Conservation (phyloP, 2,888 invertebrate species). For the Timandra comae region DNA sequence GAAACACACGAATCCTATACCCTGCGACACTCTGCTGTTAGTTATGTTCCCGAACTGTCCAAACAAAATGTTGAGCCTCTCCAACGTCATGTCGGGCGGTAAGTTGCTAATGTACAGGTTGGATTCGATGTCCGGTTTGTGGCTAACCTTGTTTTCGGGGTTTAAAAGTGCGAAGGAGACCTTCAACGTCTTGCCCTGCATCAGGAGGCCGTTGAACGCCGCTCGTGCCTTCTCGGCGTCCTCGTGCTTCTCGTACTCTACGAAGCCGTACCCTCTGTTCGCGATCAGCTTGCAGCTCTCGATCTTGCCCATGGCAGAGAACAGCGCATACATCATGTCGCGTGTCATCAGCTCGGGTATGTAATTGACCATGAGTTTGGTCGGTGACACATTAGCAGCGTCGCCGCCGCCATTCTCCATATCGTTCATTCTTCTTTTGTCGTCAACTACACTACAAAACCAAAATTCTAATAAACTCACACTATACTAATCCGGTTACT, state of each 20-base stretch:
- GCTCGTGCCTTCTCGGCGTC: slow-evolving; percentile 73
- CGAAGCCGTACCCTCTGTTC: slow-evolving; percentile 72
- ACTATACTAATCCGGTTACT: slow-evolving; percentile 53
- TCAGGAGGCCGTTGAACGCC: slow-evolving; percentile 71
- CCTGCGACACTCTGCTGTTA: slow-evolving; percentile 71
- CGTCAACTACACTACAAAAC: slow-evolving; percentile 69
- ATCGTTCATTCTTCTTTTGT: slow-evolving; percentile 66
- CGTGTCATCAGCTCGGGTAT: slow-evolving; percentile 75
- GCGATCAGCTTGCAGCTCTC: slow-evolving; percentile 73
- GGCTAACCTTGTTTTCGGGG: slow-evolving; percentile 70
- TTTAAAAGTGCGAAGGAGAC: slow-evolving; percentile 73
- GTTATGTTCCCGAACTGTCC: slow-evolving; percentile 65
- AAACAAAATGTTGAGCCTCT: slow-evolving; percentile 65
- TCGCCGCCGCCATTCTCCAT: slow-evolving; percentile 77
- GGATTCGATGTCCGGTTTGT: slow-evolving; percentile 70
- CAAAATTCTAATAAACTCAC: slow-evolving; percentile 65
- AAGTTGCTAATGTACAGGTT: slow-evolving; percentile 73
- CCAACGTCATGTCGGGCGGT: slow-evolving; percentile 72
- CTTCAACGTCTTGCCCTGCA: slow-evolving; percentile 73
- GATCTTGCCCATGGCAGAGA: slow-evolving; percentile 73
- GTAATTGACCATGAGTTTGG: slow-evolving; percentile 77
- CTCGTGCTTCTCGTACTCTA: slow-evolving; percentile 72
- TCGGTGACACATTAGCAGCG: slow-evolving; percentile 75
- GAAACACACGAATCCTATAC: slow-evolving; percentile 71
- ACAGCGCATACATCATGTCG: slow-evolving; percentile 74